Evolutionary conservation across 2,888 invertebrate species (phyloP).

Genomic region (Campaea margaritaria): DNA sequence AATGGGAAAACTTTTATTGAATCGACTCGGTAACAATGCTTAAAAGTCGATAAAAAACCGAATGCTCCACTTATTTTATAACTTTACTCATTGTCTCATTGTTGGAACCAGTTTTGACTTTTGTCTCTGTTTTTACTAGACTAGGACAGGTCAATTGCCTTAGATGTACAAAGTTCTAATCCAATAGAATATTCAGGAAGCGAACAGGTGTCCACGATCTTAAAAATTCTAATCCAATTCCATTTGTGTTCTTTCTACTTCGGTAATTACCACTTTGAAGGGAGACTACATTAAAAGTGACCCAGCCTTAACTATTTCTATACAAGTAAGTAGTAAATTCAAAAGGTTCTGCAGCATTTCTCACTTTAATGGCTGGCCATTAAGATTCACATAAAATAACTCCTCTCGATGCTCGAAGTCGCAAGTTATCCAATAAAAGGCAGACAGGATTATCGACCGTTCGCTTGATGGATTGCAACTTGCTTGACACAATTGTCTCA

Average conservation of each 20-base stretch:
- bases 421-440: constrained; percentile 24
- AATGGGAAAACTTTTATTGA: constrained; percentile 43
- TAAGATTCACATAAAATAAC: constrained; percentile 7
- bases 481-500: constrained; percentile 16
- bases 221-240: too few species aligned
- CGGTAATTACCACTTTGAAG: too few species aligned
- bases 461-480: constrained; percentile 25
- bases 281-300: too few species aligned
- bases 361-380: constrained; percentile 5
- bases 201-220: too few species aligned
- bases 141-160: constrained; percentile 8
- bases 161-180: neutral
- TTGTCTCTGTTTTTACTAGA: constrained; percentile 22
- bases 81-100: constrained; percentile 26
- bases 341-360: constrained; percentile 8
- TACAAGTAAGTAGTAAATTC: neutral
- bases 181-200: neutral
- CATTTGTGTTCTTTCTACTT: too few species aligned
- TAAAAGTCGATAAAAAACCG: constrained; percentile 28
- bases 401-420: constrained; percentile 9
- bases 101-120: constrained; percentile 19
- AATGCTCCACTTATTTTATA: constrained; percentile 30
- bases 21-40: constrained; percentile 30
- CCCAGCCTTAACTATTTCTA: neutral
- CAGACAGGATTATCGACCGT: constrained; percentile 24